These are phyloP conservation scores for Sciurus niger DNA, from an alignment of 2,113 vertebrate species.

Conservation along the genomic window DNA sequence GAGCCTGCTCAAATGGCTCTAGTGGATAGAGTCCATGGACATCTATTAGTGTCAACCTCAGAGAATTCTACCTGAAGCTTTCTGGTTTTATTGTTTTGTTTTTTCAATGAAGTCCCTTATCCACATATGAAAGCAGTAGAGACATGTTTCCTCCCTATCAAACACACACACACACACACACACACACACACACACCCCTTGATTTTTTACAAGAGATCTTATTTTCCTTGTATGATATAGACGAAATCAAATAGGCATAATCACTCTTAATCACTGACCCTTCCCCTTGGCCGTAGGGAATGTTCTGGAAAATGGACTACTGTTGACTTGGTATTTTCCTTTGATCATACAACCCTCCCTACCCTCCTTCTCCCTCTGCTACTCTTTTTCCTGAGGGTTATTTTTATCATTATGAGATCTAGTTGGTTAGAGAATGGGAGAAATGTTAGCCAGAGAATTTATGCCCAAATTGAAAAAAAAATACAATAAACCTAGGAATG, in stretches of 20 bases:
- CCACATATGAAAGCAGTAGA: background rate
- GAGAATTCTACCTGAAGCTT: background rate
- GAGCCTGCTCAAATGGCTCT: background rate
- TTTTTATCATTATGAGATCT: slow-evolving; percentile 30
- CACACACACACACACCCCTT: background rate
- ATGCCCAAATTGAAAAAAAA: background rate
- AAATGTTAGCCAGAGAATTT: background rate
- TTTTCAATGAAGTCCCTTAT: background rate
- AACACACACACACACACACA: background rate
- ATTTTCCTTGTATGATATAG: background rate
- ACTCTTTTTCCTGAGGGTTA: background rate
- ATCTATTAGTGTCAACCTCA: background rate
- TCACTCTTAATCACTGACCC: background rate
- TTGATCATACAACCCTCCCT: background rate
- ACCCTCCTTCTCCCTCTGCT: background rate
- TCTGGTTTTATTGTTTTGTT: background rate
- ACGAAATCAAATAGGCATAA: background rate
- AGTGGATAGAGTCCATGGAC: background rate
- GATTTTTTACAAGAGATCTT: background rate
- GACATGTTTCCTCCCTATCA: background rate
- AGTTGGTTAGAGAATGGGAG: slow-evolving; percentile 9
- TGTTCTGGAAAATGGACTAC: background rate
- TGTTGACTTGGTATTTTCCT: background rate
- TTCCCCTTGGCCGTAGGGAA: background rate
- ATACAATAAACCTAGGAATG: background rate